phyloP scores from a whole-genome alignment of 2,888 invertebrate genomes.

The Onchidella celtica region DNA sequence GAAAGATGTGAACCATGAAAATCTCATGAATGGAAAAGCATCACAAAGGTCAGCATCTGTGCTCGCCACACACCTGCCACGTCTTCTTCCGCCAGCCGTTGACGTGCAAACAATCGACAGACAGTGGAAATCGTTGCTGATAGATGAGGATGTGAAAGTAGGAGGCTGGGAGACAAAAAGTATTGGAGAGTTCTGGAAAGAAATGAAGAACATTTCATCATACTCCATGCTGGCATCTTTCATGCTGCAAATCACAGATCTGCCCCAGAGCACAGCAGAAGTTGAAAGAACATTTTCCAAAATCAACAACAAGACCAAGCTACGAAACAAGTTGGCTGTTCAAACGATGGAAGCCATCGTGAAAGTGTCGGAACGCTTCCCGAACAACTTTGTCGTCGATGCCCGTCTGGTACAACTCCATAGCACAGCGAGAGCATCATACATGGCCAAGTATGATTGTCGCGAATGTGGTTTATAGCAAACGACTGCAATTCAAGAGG shows the following conservation, averaged over 20 bases:
- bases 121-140: not conserved
- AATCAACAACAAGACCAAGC: conserved; percentile 7
- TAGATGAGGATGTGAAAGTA: not conserved
- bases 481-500: too few species aligned
- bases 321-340: not conserved
- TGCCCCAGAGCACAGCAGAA: not conserved
- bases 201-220: not conserved
- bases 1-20: not conserved
- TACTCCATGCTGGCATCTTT: not conserved
- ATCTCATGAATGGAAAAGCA: not conserved
- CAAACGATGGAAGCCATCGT: conserved; percentile 10
- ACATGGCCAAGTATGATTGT: not conserved
- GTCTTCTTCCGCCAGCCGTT: not conserved
- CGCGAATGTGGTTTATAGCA: too few species aligned
- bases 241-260: not conserved
- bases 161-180: not conserved
- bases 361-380: not conserved
- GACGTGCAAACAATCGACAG: not conserved
- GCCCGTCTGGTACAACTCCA: not conserved
- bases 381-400: not conserved
- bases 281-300: conserved; percentile 21
- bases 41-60: not conserved
- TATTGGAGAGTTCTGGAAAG: not conserved
- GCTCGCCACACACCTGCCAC: not conserved
- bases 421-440: not conserved